Percentiles rank a stretch among this genome's conserved stretches.
Evolutionary conservation across 1,140 invertebrate species (phyloP).

Genomic region (Limonius californicus): DNA sequence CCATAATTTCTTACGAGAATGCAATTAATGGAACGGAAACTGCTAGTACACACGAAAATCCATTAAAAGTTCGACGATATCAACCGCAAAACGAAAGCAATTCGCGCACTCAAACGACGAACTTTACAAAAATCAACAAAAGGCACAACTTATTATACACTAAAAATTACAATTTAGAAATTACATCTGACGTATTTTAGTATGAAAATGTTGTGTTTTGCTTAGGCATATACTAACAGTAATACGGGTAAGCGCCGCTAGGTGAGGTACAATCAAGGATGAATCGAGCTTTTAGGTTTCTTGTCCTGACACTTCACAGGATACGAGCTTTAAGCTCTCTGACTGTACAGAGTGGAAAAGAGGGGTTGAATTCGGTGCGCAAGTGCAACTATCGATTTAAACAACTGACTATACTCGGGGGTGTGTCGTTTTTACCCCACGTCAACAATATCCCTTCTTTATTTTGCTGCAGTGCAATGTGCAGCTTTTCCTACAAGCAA

Average conservation of each 20-base stretch:
- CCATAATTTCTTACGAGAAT: not conserved
- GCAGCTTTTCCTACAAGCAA: too few species aligned
- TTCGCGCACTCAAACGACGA: not conserved
- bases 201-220: constrained; percentile 29
- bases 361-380: constrained; percentile 37
- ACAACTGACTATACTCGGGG: constrained; percentile 24
- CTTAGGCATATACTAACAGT: constrained; percentile 27
- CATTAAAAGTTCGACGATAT: not conserved
- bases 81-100: not conserved
- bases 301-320: constrained; percentile 15
- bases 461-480: too few species aligned
- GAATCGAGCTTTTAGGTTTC: constrained; percentile 14
- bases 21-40: constrained; percentile 7
- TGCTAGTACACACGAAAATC: constrained; percentile 3
- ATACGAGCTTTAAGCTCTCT: constrained; percentile 22
- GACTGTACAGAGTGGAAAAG: constrained; percentile 29
- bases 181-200: constrained; percentile 6
- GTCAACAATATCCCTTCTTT: too few species aligned
- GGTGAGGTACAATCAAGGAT: constrained; percentile 29
- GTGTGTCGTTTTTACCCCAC: not conserved
- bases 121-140: not conserved
- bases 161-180: not conserved
- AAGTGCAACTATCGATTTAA: constrained; percentile 43
- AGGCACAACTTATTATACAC: not conserved
- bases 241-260: constrained; percentile 36